phyloP scores from a whole-genome alignment of 1,140 invertebrate species.

The Neodiprion fabricii region DNA sequence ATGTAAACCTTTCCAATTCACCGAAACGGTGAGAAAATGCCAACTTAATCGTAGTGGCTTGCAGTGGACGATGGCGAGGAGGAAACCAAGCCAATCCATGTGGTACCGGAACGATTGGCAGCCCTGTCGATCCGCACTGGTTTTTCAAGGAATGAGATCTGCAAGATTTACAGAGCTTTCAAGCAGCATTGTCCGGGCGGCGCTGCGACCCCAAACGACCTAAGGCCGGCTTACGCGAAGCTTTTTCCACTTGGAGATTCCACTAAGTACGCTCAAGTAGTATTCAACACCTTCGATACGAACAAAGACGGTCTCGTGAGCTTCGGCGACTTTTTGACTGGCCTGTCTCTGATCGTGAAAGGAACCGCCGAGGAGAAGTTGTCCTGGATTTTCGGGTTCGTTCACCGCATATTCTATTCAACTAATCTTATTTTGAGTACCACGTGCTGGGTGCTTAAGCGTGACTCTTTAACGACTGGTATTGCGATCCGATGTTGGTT shows the following conservation, averaged over 20 bases:
- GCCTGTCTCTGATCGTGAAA: constrained; percentile 42
- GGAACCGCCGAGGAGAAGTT: constrained; percentile 48
- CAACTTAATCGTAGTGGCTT: constrained; percentile 11
- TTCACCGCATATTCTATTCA: not conserved
- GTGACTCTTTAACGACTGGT: not conserved
- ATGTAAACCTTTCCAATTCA: no score
- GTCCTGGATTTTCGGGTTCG: constrained; percentile 52
- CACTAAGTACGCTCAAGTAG: constrained; percentile 45
- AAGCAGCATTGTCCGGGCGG: constrained; percentile 50
- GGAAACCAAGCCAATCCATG: constrained; percentile 25
- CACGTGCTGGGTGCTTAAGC: no score
- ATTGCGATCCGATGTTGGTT: not conserved
- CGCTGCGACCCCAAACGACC: constrained; percentile 37
- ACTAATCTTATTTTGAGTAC: no score
- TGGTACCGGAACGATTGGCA: constrained; percentile 41
- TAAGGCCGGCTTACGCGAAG: constrained; percentile 48
- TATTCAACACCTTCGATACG: constrained; percentile 49
- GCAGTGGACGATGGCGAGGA: constrained; percentile 33
- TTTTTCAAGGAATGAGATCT: constrained; percentile 47
- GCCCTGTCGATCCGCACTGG: constrained; percentile 40
- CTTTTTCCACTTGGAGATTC: constrained; percentile 51
- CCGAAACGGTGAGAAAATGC: not conserved
- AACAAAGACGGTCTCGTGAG: constrained; percentile 48
- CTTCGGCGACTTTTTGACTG: constrained; percentile 46
- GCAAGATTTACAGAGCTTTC: constrained; percentile 47